Conservation (phyloP, 2,797 vertebrate species). For the Vultur gryphus region DNA sequence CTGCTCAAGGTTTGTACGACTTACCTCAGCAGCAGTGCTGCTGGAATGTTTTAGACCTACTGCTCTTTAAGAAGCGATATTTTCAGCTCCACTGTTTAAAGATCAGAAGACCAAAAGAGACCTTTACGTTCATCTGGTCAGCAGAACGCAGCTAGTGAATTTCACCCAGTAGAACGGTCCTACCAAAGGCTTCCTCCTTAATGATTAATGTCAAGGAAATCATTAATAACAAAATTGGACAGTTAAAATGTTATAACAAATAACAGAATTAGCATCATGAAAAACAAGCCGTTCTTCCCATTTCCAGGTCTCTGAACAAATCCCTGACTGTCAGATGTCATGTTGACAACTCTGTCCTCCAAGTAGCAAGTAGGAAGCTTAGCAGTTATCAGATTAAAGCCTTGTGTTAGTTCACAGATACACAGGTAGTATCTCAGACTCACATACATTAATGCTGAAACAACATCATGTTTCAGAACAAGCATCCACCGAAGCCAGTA, state of each 20-base stretch:
- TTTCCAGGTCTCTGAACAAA: not conserved
- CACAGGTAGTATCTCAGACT: fast-evolving
- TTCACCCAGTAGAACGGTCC: not conserved
- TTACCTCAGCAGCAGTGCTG: not conserved
- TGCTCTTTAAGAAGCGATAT: not conserved
- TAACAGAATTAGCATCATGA: not conserved
- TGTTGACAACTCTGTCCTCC: not conserved
- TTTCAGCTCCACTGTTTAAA: not conserved
- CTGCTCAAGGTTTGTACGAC: not conserved
- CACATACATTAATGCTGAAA: not conserved
- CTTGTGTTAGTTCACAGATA: not conserved
- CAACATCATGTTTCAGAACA: not conserved
- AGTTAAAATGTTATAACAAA: not conserved
- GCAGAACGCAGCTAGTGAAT: not conserved
- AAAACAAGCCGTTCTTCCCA: not conserved
- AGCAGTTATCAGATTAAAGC: not conserved
- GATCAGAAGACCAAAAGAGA: not conserved
- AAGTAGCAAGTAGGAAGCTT: not conserved
- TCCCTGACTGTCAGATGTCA: not conserved
- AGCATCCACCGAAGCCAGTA: not conserved
- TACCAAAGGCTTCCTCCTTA: not conserved
- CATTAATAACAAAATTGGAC: not conserved
- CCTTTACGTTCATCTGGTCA: not conserved
- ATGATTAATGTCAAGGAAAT: not conserved
- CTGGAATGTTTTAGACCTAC: not conserved